Percentiles rank a stretch among this genome's conserved stretches.
phyloP scores from a whole-genome alignment of 1,140 invertebrate genomes.

The Ceratosolen fusciceps region DNA sequence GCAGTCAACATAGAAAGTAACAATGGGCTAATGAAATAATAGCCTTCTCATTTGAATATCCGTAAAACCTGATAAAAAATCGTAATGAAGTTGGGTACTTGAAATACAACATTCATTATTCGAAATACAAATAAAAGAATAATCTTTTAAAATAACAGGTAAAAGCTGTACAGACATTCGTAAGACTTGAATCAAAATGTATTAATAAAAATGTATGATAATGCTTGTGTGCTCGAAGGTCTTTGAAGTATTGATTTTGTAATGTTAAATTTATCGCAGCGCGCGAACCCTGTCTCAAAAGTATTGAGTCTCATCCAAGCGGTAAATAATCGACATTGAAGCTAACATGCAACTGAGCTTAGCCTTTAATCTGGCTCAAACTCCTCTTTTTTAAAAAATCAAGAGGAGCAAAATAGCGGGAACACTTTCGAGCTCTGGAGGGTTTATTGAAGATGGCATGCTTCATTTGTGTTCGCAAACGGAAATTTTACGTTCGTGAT shows the following conservation, averaged over 20 bases:
- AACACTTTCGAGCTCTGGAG: slow-evolving; percentile 8
- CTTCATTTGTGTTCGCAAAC: slow-evolving; percentile 2
- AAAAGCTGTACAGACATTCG: not conserved
- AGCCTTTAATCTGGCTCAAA: not conserved
- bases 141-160: not conserved
- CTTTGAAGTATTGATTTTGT: slow-evolving; percentile 55
- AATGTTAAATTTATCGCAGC: slow-evolving; percentile 48
- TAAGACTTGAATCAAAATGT: not conserved
- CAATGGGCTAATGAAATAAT: slow-evolving; percentile 24
- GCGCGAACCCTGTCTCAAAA: slow-evolving; percentile 10
- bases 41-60: slow-evolving; percentile 23
- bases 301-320: not conserved
- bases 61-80: slow-evolving; percentile 39
- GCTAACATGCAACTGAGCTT: not conserved
- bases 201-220: slow-evolving; percentile 5
- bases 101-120: slow-evolving; percentile 14
- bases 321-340: slow-evolving; percentile 13
- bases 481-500: slow-evolving; percentile 14
- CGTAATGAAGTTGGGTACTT: slow-evolving; percentile 1
- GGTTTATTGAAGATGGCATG: slow-evolving; percentile 7
- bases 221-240: slow-evolving; percentile 30
- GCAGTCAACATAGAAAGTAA: slow-evolving; percentile 24
- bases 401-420: not conserved
- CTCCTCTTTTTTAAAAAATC: not conserved
- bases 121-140: not conserved